Base-by-base conservation (phyloP, 1,140 invertebrate species). In the Lordiphosa collinella region DNA sequence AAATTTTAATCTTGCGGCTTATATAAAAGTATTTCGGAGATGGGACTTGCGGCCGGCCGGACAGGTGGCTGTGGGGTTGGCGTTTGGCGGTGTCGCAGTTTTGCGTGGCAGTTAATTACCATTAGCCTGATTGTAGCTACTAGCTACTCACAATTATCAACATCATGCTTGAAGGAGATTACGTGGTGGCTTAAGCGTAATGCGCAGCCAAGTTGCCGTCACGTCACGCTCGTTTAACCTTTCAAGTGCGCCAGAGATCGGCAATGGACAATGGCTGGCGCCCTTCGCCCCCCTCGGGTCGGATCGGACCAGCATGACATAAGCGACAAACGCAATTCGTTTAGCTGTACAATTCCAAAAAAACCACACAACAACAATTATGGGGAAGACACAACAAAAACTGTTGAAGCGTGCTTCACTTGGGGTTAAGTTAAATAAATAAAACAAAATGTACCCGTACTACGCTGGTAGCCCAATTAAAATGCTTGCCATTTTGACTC, bases 221-320 rank as follows among this genome's bases (percentile, higher is more conserved):
- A 43, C 56, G 56, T 62, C 50, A 70, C 66, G 65, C 65, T 70
- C 66, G 57, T 70, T 70, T 70, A 70, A 70, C 65, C 66, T 70
- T 62, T 70, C 66, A 69, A 70, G 66, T 70, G 66, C 66, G 65
- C 43, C 60, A 67, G 47, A 70, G 66, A 58, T 67, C 64, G 47
- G 16, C 37, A 29, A 41, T 57, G 41, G 37, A 29, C 22, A 32
- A 43, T 18, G 40, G 36, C 14, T 12, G 3, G 46, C 4, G 13
- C 6, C 29, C 10, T 10, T 18, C 31, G 13, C 31, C 22, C 22
- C 22, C 22, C 2, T 7, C 71, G 25, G 29, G 52, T 38, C 44
- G 31, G 53, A 31, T 54, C 11, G 34, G 54, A 48, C 52, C 54
- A 40, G 47, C 55, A 69, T 69, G 66, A 69, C 66, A 69, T 69